These are phyloP conservation scores for Achroia grisella DNA, from an alignment of 1,140 invertebrate species.

Conservation along the genomic window DNA sequence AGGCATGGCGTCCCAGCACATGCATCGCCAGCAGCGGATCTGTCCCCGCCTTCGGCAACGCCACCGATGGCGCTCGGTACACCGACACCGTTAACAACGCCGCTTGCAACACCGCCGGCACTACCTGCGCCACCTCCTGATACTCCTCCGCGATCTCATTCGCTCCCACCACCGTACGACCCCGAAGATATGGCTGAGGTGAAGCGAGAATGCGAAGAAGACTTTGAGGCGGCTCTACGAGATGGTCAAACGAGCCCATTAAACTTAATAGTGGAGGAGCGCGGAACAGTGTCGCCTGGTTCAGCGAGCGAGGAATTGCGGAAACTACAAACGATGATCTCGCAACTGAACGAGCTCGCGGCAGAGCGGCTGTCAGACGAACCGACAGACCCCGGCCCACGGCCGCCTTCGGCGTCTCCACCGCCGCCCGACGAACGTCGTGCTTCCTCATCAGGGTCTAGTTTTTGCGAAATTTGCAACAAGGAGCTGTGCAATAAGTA, in stretches of 20 bases:
- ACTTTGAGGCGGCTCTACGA: constrained; percentile 51
- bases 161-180: constrained; percentile 56
- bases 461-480: constrained; percentile 99
- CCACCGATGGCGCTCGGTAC: constrained; percentile 60
- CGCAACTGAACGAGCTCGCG: constrained; percentile 88
- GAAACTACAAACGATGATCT: constrained; percentile 93
- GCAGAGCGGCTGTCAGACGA: constrained; percentile 72
- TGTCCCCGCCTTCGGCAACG: constrained; percentile 76
- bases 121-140: constrained; percentile 67
- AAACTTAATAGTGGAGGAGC: constrained; percentile 70
- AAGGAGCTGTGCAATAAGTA: constrained; percentile 99
- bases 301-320: constrained; percentile 86
- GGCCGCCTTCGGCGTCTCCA: constrained; percentile 50
- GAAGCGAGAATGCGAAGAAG: constrained; percentile 60
- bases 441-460: constrained; percentile 78
- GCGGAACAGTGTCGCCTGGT: constrained; percentile 64
- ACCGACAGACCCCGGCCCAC: constrained; percentile 22
- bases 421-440: constrained; percentile 54
- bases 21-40: constrained; percentile 72
- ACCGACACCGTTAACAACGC: constrained; percentile 76
- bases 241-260: constrained; percentile 65
- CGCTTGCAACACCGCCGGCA: constrained; percentile 77
- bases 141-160: constrained; percentile 73
- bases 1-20: constrained; percentile 82
- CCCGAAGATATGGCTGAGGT: constrained; percentile 63